Percentiles rank a stretch among this genome's conserved stretches.
Conservation (phyloP, 2,797 vertebrate species). For the Argya squamiceps region DNA sequence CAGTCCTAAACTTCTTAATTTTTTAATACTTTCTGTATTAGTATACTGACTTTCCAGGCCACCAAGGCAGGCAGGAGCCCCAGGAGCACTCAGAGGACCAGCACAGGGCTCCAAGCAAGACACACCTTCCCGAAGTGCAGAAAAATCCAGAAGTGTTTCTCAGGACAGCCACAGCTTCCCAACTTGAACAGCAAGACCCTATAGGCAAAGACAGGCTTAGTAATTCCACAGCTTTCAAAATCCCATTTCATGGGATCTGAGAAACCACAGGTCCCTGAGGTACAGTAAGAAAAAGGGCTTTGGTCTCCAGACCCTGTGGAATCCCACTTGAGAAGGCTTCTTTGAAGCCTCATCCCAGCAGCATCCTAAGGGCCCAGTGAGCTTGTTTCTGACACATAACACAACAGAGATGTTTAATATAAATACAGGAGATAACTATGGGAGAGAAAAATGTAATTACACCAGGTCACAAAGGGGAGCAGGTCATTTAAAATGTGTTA, state of each 20-base stretch:
- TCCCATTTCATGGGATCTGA: neutral
- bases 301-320: neutral
- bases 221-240: neutral
- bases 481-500: neutral
- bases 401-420: neutral
- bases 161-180: neutral
- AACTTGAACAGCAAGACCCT: neutral
- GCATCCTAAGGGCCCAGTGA: neutral
- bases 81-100: neutral
- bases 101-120: neutral
- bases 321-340: neutral
- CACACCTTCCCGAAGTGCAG: neutral
- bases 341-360: neutral
- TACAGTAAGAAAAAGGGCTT: neutral
- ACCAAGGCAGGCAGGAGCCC: neutral
- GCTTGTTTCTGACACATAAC: neutral
- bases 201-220: neutral
- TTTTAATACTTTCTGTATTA: neutral
- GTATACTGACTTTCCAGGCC: neutral
- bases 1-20: neutral
- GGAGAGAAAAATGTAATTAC: neutral
- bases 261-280: neutral
- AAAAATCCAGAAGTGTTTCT: neutral
- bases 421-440: neutral
- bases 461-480: neutral